phyloP scores from a whole-genome alignment of 92 coral and sea anemone species.

The Heteractis magnifica region DNA sequence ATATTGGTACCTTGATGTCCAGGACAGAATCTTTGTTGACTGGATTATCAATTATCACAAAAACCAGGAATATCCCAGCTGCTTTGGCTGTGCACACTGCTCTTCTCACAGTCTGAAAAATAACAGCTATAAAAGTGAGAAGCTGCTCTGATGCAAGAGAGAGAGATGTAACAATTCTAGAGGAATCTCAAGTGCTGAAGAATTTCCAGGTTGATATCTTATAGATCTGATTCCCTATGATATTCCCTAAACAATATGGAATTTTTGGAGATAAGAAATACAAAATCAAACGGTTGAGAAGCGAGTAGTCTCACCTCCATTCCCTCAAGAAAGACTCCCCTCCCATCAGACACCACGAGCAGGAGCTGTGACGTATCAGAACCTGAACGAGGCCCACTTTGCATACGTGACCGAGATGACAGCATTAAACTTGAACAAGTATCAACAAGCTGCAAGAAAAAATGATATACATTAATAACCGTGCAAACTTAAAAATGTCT shows the following conservation, averaged over 20 bases:
- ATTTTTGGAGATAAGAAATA: too few species aligned
- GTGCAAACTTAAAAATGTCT: too few species aligned
- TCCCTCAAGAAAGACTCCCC: conserved; percentile 97
- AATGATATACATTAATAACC: neutral
- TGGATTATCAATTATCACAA: conserved; percentile 92
- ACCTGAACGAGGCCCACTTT: conserved; percentile 57
- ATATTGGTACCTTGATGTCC: conserved; percentile 93
- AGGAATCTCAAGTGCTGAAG: neutral
- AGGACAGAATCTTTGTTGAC: conserved; percentile 92
- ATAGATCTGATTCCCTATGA: too few species aligned
- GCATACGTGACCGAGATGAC: conserved; percentile 79
- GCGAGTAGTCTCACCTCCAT: conserved; percentile 65
- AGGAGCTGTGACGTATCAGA: conserved; percentile 80
- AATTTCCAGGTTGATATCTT: neutral
- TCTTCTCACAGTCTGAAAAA: conserved; percentile 78
- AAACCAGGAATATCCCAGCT: conserved; percentile 87
- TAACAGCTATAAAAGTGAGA: neutral
- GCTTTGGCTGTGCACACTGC: conserved; percentile 85
- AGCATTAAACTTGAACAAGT: conserved; percentile 84
- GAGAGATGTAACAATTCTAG: too few species aligned
- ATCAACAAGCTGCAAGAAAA: conserved; percentile 58
- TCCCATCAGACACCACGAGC: conserved; percentile 93
- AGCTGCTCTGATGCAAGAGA: neutral
- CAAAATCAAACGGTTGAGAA: neutral
- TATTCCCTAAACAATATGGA: too few species aligned